These are phyloP conservation scores for Molanna angustata DNA, from an alignment of 2,888 invertebrate genomes.

Conservation along the genomic window DNA sequence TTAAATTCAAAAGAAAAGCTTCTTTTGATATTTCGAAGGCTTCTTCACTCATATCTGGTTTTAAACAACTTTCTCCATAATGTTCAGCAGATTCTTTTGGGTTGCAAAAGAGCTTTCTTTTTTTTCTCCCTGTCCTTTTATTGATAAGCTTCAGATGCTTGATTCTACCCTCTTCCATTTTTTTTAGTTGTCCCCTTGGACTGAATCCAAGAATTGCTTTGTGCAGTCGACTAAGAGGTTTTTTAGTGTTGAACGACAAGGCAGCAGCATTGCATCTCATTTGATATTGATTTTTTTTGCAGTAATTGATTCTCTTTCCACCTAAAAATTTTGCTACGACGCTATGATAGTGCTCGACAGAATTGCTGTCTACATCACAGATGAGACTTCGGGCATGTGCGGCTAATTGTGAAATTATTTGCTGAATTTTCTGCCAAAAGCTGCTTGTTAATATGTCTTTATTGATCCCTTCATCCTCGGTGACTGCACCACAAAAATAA, in stretches of 20 bases:
- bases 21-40: constrained; percentile 11
- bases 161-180: constrained; percentile 23
- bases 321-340: constrained; percentile 37
- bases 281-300: constrained; percentile 36
- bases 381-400: constrained; percentile 30
- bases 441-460: constrained; percentile 3
- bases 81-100: neutral
- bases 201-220: constrained; percentile 23
- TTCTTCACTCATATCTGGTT: constrained; percentile 13
- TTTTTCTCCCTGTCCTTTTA: constrained; percentile 5
- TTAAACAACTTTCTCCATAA: constrained; percentile 3
- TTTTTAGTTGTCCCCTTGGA: constrained; percentile 20
- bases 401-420: constrained; percentile 3
- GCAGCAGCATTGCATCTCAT: constrained; percentile 37
- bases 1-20: constrained; percentile 11
- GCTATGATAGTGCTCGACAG: constrained; percentile 37
- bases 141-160: constrained; percentile 17
- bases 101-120: neutral
- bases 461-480: neutral
- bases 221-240: constrained; percentile 25
- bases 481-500: neutral
- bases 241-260: constrained; percentile 35
- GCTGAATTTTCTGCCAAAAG: neutral
- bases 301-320: constrained; percentile 39
- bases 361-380: constrained; percentile 35